A percentile compares a stretch with the other conserved stretches of the same genome.
These are phyloP conservation scores for Sericinus montela DNA, from an alignment of 2,888 invertebrate genomes.

Conservation along the genomic window DNA sequence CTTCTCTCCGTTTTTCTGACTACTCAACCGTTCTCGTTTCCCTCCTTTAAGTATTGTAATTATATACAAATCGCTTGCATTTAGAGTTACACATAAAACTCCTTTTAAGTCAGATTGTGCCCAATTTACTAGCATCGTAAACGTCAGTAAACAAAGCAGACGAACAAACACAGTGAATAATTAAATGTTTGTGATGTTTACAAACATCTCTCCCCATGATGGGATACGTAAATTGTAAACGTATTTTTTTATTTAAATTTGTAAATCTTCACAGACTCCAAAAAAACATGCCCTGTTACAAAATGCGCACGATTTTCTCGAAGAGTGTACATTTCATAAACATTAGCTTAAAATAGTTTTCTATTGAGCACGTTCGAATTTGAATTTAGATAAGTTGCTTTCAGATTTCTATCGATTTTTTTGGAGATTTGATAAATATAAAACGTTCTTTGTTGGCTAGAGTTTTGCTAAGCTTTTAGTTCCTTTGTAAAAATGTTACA, in stretches of 20 bases:
- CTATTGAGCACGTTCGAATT: constrained; percentile 6
- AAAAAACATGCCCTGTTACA: not conserved
- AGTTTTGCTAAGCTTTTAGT: constrained; percentile 1
- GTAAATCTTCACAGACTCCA: not conserved
- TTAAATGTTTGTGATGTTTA: not conserved
- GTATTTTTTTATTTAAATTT: not conserved
- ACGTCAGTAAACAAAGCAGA: constrained; percentile 7
- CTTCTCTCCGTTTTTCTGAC: not conserved
- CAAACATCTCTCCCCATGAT: not conserved
- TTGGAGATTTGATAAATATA: constrained; percentile 4
- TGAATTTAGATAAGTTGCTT: constrained; percentile 16
- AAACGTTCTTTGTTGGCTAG: constrained; percentile 8
- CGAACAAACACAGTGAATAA: not conserved
- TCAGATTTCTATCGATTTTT: constrained; percentile 6
- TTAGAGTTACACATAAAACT: constrained; percentile 16
- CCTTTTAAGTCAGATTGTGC: constrained; percentile 11
- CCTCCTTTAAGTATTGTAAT: not conserved
- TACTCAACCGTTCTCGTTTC: not conserved
- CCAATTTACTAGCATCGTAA: constrained; percentile 15
- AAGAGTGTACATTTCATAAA: not conserved
- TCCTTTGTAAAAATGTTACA: not conserved
- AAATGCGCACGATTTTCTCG: not conserved
- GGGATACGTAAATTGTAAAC: not conserved
- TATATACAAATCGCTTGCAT: not conserved
- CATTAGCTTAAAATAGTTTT: constrained; percentile 14